These are phyloP conservation scores for Tetragonula carbonaria DNA, from an alignment of 2,888 invertebrate genomes.

Conservation along the genomic window DNA sequence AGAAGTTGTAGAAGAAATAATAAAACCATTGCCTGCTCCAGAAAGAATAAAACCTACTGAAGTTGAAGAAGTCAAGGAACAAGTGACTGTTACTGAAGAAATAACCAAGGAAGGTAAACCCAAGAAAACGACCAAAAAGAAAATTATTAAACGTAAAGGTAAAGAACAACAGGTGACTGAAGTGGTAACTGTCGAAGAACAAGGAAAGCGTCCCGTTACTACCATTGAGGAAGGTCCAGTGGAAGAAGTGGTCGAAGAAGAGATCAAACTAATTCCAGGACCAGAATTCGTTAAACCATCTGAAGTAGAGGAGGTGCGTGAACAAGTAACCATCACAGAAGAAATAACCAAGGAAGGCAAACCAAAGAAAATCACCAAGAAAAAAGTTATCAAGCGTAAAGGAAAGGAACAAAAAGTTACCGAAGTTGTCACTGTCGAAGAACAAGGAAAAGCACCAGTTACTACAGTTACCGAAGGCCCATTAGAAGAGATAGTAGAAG, in stretches of 20 bases:
- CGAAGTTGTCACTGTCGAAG: constrained; percentile 53
- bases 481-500: constrained; percentile 71
- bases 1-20: constrained; percentile 65
- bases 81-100: constrained; percentile 53
- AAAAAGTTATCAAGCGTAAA: constrained; percentile 81
- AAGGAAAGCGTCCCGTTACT: constrained; percentile 69
- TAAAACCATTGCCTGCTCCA: constrained; percentile 70
- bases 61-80: constrained; percentile 35
- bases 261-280: neutral
- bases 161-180: constrained; percentile 73
- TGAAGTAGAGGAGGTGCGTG: constrained; percentile 76
- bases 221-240: constrained; percentile 73
- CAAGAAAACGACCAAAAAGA: constrained; percentile 47
- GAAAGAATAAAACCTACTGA: constrained; percentile 65
- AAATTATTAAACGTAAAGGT: constrained; percentile 71
- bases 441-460: constrained; percentile 69
- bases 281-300: constrained; percentile 73
- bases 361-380: constrained; percentile 78
- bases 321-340: constrained; percentile 72
- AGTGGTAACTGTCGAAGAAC: constrained; percentile 55
- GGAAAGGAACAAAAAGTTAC: constrained; percentile 83
- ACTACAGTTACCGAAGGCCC: constrained; percentile 68
- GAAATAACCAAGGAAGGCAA: constrained; percentile 82
- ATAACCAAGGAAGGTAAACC: constrained; percentile 36
- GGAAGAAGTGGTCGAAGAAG: constrained; percentile 58